Conservation (phyloP, 2,797 vertebrate genomes). For the Nyctibius grandis region DNA sequence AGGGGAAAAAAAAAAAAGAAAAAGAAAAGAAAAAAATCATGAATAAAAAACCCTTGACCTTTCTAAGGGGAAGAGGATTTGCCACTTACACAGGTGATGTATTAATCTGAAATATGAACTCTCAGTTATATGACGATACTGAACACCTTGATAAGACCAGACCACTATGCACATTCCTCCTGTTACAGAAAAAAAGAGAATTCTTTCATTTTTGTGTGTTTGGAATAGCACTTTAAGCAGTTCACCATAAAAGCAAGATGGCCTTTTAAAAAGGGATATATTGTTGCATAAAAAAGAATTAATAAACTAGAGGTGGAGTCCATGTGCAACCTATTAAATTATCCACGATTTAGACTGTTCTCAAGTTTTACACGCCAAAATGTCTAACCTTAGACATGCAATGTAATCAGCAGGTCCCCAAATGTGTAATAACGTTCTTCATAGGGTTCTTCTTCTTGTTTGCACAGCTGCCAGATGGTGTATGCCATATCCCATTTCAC, state of each 20-base stretch:
- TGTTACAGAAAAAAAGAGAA: background rate
- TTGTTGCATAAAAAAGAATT: slow-evolving; percentile 30
- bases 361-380: slow-evolving; percentile 58
- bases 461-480: slow-evolving; percentile 75
- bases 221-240: slow-evolving; percentile 27
- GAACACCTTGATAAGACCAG: background rate
- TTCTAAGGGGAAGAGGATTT: slow-evolving; percentile 13
- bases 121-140: background rate
- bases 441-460: slow-evolving; percentile 67
- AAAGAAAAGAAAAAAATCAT: background rate
- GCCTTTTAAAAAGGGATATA: background rate
- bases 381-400: slow-evolving; percentile 53
- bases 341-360: slow-evolving; percentile 39
- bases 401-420: slow-evolving; percentile 68
- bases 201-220: background rate
- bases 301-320: slow-evolving; percentile 41
- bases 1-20: background rate
- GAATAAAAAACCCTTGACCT: background rate
- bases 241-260: background rate
- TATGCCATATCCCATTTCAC: slow-evolving; percentile 66
- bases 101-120: background rate
- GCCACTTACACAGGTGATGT: background rate
- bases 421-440: slow-evolving; percentile 58
- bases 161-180: background rate
- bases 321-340: slow-evolving; percentile 62